Conservation (phyloP, 2,113 vertebrate genomes). For the Lates calcarifer region DNA sequence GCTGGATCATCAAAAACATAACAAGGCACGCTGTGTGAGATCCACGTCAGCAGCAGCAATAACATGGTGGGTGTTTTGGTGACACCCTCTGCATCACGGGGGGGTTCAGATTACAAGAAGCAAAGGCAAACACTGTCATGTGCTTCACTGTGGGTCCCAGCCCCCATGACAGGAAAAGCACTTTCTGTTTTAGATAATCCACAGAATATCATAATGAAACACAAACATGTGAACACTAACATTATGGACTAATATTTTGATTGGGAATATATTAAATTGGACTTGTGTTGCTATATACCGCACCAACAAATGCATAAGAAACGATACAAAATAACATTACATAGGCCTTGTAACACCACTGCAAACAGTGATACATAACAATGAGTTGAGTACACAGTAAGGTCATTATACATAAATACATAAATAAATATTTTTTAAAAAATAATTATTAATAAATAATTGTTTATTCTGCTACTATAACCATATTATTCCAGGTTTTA, state of each 20-base stretch:
- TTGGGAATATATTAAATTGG: too few relatives aligned
- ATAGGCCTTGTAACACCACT: too few relatives aligned
- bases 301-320: too few relatives aligned
- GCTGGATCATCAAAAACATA: constrained; percentile 42
- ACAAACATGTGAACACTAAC: neutral
- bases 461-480: too few relatives aligned
- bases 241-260: neutral
- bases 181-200: constrained; percentile 13
- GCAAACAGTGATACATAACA: too few relatives aligned
- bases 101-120: constrained; percentile 26
- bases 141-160: neutral
- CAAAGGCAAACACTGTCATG: constrained; percentile 12
- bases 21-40: neutral
- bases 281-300: too few relatives aligned
- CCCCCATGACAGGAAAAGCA: neutral
- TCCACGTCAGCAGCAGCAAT: neutral
- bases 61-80: constrained; percentile 21
- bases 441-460: too few relatives aligned
- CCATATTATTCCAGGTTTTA: too few relatives aligned
- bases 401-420: too few relatives aligned
- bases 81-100: constrained; percentile 2
- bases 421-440: too few relatives aligned
- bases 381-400: too few relatives aligned
- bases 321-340: too few relatives aligned
- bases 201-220: neutral